phyloP scores from a whole-genome alignment of 2,888 invertebrate species.

The Acleris holmiana region DNA sequence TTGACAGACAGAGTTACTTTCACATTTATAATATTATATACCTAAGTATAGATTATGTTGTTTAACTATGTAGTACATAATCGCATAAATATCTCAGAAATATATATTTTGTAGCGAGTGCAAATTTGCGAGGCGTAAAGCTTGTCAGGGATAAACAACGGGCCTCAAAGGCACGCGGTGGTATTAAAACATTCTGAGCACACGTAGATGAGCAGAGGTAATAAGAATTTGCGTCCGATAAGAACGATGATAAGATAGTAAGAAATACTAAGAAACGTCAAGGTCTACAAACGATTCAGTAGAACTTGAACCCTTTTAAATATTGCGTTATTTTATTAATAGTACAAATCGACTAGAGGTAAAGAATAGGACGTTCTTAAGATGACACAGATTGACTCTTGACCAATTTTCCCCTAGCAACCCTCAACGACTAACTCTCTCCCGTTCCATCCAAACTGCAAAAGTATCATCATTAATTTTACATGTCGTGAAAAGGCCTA shows the following conservation, averaged over 20 bases:
- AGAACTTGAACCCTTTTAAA: too few species aligned
- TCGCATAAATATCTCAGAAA: too few species aligned
- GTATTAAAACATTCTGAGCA: constrained; percentile 18
- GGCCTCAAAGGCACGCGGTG: constrained; percentile 2
- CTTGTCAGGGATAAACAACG: constrained; percentile 10
- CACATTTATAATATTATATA: too few species aligned
- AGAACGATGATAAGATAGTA: constrained; percentile 31
- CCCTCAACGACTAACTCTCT: not conserved
- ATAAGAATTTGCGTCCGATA: constrained; percentile 32
- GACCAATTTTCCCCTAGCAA: not conserved
- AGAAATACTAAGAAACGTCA: constrained; percentile 10
- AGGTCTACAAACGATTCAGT: constrained; percentile 3
- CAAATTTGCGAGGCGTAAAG: not conserved
- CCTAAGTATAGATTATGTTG: too few species aligned
- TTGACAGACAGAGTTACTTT: too few species aligned
- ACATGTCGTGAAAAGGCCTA: constrained; percentile 32
- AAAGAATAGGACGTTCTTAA: not conserved
- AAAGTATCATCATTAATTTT: constrained; percentile 42
- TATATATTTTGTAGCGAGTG: too few species aligned
- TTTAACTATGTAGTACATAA: too few species aligned
- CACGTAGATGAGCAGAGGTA: constrained; percentile 24
- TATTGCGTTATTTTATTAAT: too few species aligned
- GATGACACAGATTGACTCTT: not conserved
- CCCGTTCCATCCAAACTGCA: constrained; percentile 41
- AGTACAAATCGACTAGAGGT: not conserved